Conservation (phyloP, 1,140 invertebrate species). For the Limonius californicus region DNA sequence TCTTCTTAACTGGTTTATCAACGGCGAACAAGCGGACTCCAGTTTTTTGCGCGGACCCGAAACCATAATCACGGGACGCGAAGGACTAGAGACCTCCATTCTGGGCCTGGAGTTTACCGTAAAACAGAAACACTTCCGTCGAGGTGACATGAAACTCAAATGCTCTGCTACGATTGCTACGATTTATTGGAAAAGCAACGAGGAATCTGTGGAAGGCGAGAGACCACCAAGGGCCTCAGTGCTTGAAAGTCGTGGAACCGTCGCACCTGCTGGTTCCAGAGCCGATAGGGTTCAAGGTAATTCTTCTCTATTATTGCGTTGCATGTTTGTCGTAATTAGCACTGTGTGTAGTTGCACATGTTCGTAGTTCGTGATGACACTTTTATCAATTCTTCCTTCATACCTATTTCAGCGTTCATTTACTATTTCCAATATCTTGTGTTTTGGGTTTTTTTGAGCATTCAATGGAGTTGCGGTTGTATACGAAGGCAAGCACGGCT, state of each 20-base stretch:
- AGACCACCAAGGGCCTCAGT: slow-evolving; percentile 59
- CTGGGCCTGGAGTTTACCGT: slow-evolving; percentile 66
- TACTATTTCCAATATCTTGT: too few species aligned
- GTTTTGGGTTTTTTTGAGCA: too few species aligned
- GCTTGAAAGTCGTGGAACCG: slow-evolving; percentile 60
- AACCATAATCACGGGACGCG: slow-evolving; percentile 46
- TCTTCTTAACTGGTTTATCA: slow-evolving; percentile 82
- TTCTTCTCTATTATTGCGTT: neutral
- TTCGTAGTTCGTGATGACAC: too few species aligned
- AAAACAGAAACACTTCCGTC: slow-evolving; percentile 69
- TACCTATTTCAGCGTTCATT: too few species aligned
- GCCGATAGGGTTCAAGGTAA: slow-evolving; percentile 57
- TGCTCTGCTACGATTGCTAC: slow-evolving; percentile 82
- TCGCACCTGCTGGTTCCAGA: slow-evolving; percentile 49
- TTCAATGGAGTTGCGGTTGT: too few species aligned
- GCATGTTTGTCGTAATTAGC: too few species aligned
- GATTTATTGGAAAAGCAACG: slow-evolving; percentile 77
- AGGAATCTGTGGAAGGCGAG: slow-evolving; percentile 74
- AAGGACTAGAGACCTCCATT: slow-evolving; percentile 68
- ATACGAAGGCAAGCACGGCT: too few species aligned
- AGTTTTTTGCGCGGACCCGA: slow-evolving; percentile 51
- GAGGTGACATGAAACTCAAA: slow-evolving; percentile 81
- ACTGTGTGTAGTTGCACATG: too few species aligned
- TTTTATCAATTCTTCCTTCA: too few species aligned
- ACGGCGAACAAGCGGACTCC: slow-evolving; percentile 68